Base-by-base conservation (phyloP, 2,888 invertebrate genomes). In the Callimorpha dominula region DNA sequence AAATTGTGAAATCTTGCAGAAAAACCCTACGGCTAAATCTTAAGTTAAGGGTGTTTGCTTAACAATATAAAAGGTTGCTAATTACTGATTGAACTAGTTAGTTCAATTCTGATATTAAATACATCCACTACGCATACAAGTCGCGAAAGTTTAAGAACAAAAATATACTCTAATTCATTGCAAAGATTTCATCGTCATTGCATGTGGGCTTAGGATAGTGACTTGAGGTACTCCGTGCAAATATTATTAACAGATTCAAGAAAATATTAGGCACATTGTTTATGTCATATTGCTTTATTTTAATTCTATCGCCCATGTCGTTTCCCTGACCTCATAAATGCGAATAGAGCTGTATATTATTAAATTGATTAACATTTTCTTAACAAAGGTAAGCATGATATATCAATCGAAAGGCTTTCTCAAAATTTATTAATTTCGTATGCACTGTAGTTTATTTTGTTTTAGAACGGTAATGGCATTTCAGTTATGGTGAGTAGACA, bases 361-460 rank as follows among this genome's bases (percentile, higher is more conserved):
- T 68, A n/a, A 49, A 31, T 74, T 77, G 42, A 67, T 73, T 75
- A 78, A 60, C 70, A 72, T 77, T 71, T 65, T 74, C 75, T 73
- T 81, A 78, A 50, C 75, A 76, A 83, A 89, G 88, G 88, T 90
- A 91, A 92, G 93, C 92, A 92, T 91, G 93, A 64, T 67, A 74
- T 77, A 68, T 77, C 11, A 75, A 78, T 88, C 84, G 69, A 88
- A 91, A 50, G 90, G 8, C 89, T 86, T 90, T 74, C 62, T 74
- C 50, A 68, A 81, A 81, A 78, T 85, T 78, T 78, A 87, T 84
- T 80, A 67, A 73, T 70, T 60, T 77, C 15, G 68, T 82, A 82
- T 84, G 84, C 85, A 86, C 70, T 84, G 84, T 85, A 88, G 81
- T 78, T 83, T 80, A 84, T 80, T 86, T 87, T 85, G 86, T 87